These are phyloP conservation scores for Dioctria linearis DNA, from an alignment of 2,888 invertebrate species.

Conservation along the genomic window DNA sequence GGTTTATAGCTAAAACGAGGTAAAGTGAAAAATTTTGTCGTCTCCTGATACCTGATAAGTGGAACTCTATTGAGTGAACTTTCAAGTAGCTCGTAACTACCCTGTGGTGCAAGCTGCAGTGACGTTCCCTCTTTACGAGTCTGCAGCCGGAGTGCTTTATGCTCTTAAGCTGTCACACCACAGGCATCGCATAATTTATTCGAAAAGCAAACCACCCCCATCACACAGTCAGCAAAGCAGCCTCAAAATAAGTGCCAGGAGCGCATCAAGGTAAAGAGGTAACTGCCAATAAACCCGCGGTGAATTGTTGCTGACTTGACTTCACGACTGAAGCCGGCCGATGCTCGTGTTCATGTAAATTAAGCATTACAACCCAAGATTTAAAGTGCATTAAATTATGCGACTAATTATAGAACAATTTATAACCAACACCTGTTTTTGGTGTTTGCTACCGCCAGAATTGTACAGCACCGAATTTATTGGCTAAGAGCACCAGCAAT, in stretches of 20 bases:
- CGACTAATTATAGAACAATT: slow-evolving; percentile 56
- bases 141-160: slow-evolving; percentile 36
- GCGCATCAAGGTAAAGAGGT: slow-evolving; percentile 32
- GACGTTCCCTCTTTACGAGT: slow-evolving; percentile 23
- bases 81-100: slow-evolving; percentile 46
- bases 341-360: slow-evolving; percentile 48
- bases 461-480: slow-evolving; percentile 35
- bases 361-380: slow-evolving; percentile 54
- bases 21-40: slow-evolving; percentile 53
- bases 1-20: slow-evolving; percentile 46
- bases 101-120: slow-evolving; percentile 43
- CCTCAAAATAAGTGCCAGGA: slow-evolving; percentile 31
- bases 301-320: neutral
- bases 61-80: slow-evolving; percentile 47
- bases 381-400: slow-evolving; percentile 58
- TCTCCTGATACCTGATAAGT: slow-evolving; percentile 51
- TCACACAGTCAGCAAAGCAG: slow-evolving; percentile 20
- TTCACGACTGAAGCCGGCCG: slow-evolving; percentile 11
- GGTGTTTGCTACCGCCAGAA: slow-evolving; percentile 51
- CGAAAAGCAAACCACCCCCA: slow-evolving; percentile 34
- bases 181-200: slow-evolving; percentile 50
- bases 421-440: slow-evolving; percentile 59
- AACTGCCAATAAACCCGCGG: slow-evolving; percentile 5
- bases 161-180: slow-evolving; percentile 47
- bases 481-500: slow-evolving; percentile 9